A percentile compares a stretch with the other conserved stretches of the same genome.
Conservation (phyloP, 2,888 invertebrate genomes). For the Poecilus cupreus region DNA sequence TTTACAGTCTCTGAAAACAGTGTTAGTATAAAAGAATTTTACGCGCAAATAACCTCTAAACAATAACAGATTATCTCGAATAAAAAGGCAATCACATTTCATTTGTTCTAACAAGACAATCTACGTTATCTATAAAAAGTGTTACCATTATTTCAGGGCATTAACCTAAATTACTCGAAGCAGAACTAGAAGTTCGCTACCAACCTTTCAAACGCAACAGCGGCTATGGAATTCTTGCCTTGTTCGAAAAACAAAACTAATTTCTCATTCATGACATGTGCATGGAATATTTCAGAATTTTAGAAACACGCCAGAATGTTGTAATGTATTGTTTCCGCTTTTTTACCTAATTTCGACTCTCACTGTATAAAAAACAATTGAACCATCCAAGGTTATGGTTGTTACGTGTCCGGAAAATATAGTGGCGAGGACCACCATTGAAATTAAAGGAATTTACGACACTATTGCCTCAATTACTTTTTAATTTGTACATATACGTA, state of each 20-base stretch:
- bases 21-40: not conserved
- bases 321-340: slow-evolving; percentile 20
- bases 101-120: not conserved
- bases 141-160: not conserved
- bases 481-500: too few species aligned
- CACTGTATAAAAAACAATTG: not conserved
- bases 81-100: not conserved
- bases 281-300: not conserved
- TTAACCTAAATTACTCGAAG: not conserved
- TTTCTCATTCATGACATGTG: slow-evolving; percentile 11
- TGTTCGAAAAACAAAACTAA: not conserved
- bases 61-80: not conserved
- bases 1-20: not conserved
- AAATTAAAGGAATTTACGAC: not conserved
- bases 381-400: not conserved
- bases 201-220: not conserved
- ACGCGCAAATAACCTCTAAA: not conserved
- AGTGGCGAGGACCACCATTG: not conserved
- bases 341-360: not conserved
- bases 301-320: not conserved
- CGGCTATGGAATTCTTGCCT: not conserved
- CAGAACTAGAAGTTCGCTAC: not conserved
- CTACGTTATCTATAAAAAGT: not conserved
- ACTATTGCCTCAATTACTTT: not conserved
- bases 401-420: not conserved